These are phyloP conservation scores for Enteromius mattozi DNA, from an alignment of 2,797 vertebrate species.

Conservation along the genomic window DNA sequence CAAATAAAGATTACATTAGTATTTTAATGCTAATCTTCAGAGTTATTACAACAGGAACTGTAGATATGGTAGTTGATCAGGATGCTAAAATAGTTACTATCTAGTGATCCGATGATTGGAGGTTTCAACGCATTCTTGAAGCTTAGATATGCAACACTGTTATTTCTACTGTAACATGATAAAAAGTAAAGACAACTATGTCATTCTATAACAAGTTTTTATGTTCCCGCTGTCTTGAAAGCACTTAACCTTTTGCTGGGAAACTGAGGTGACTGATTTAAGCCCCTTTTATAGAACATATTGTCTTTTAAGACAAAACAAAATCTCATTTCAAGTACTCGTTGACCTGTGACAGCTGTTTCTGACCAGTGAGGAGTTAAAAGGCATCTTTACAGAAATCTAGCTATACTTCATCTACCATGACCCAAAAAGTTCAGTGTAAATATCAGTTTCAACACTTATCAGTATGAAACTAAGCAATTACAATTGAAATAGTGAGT, in stretches of 20 bases:
- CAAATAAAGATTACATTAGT: neutral
- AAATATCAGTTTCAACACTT: constrained; percentile 26
- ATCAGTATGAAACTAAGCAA: neutral
- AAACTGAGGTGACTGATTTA: neutral
- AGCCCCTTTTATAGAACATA: neutral
- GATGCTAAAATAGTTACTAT: neutral
- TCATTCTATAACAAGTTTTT: neutral
- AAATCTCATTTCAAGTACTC: neutral
- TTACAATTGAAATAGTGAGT: neutral
- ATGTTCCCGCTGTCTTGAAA: neutral
- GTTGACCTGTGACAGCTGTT: neutral
- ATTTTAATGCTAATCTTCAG: constrained; percentile 4
- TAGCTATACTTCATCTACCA: neutral
- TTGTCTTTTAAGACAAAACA: neutral
- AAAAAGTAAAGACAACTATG: neutral
- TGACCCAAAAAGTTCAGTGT: neutral
- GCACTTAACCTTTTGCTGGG: constrained; percentile 9
- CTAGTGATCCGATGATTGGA: neutral
- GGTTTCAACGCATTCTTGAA: neutral
- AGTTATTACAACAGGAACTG: neutral
- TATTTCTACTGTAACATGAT: neutral
- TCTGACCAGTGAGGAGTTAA: constrained; percentile 12
- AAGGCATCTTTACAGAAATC: constrained; percentile 42
- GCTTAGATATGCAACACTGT: neutral
- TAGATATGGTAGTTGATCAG: neutral